phyloP scores from a whole-genome alignment of 2,888 invertebrate genomes.

The Lomographa bimaculata region DNA sequence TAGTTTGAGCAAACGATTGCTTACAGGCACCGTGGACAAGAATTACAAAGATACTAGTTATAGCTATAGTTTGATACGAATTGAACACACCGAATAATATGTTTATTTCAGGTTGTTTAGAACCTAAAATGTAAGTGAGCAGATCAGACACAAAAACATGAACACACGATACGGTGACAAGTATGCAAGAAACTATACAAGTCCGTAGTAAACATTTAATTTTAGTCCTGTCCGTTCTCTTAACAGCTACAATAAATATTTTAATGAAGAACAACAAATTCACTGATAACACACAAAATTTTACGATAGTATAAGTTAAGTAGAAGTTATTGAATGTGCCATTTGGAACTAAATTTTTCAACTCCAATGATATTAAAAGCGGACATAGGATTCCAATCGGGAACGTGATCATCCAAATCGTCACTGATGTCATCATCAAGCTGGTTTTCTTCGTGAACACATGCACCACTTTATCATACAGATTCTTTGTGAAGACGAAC shows the following conservation, averaged over 20 bases:
- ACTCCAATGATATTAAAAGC: not conserved
- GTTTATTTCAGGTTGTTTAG: not conserved
- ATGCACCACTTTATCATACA: conserved; percentile 56
- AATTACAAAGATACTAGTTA: not conserved
- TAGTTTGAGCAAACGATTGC: too few relatives aligned
- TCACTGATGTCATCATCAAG: not conserved
- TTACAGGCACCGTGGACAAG: not conserved
- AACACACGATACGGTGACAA: not conserved
- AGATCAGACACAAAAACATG: not conserved
- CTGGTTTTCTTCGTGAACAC: not conserved
- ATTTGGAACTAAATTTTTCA: not conserved
- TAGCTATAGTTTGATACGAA: not conserved
- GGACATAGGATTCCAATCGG: not conserved
- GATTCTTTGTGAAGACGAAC: conserved; percentile 57
- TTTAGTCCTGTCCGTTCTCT: not conserved
- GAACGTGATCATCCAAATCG: not conserved
- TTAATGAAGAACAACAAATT: not conserved
- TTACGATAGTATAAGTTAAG: not conserved
- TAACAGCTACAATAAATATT: not conserved
- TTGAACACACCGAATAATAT: not conserved
- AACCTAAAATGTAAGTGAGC: not conserved
- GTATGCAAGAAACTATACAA: not conserved
- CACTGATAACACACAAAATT: not conserved
- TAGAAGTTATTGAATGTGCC: not conserved
- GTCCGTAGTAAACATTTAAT: too few relatives aligned